These are phyloP conservation scores for Pampus argenteus DNA, from an alignment of 2,797 vertebrate species.

Conservation along the genomic window DNA sequence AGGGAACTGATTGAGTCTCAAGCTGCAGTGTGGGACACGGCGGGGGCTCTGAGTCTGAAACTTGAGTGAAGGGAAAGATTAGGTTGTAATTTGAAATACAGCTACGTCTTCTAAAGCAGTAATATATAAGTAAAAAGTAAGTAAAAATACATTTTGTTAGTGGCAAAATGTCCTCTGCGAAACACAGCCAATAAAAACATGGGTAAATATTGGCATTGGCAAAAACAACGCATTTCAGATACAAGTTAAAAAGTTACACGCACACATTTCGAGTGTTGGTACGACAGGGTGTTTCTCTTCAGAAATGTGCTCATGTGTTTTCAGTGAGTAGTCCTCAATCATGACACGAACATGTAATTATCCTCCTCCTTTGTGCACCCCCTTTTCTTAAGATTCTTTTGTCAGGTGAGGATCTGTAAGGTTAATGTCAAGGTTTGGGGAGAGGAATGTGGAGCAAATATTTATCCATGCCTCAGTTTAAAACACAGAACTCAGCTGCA, in stretches of 20 bases:
- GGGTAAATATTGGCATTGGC: neutral
- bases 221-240: neutral
- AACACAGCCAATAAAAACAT: neutral
- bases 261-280: too few relatives aligned
- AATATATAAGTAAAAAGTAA: neutral
- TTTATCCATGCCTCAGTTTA: constrained; percentile 39
- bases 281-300: constrained; percentile 9
- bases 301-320: constrained; percentile 5
- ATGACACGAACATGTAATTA: constrained; percentile 32
- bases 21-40: constrained; percentile 22
- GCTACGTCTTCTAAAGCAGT: neutral
- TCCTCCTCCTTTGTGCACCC: neutral
- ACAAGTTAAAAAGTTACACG: too few relatives aligned
- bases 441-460: constrained; percentile 41
- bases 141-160: too few relatives aligned
- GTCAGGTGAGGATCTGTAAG: constrained; percentile 25
- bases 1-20: constrained; percentile 50
- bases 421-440: constrained; percentile 26
- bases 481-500: constrained; percentile 40
- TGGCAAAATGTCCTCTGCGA: too few relatives aligned
- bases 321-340: neutral
- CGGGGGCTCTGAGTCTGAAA: constrained; percentile 45
- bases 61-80: constrained; percentile 41
- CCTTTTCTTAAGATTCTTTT: constrained; percentile 4
- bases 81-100: constrained; percentile 30